Evolutionary conservation across 2,888 invertebrate species (phyloP), one percentile per base, ranked within the genome.

Genomic region (Stratiomys singularior): DNA sequence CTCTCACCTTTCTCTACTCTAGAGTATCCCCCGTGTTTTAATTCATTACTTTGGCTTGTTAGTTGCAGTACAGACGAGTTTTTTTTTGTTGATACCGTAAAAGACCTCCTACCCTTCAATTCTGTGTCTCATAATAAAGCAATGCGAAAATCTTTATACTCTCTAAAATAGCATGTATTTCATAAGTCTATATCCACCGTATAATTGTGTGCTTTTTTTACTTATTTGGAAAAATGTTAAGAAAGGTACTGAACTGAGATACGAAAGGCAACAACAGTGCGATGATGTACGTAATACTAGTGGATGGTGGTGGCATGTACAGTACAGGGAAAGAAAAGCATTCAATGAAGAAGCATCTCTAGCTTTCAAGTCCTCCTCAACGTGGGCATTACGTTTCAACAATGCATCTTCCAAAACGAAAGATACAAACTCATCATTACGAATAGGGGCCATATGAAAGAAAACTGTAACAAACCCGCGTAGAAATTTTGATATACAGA

Each of bases 1-100:
- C 69, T 69, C 69, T 69, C 69, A 69, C 69, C 25, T 69, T 69
- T 69, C 69, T 46, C 46, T 30, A 66, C 28, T 18, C 18, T n/a
- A 3, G 28, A 64, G n/a, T 64, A 30, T 27, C 64, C 30, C 64
- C 64, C 64, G 64, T 64, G 30, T 60, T 60, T 64, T 60, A 60
- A 64, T 27, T 64, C 64, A 64, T 64, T 28, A 64, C 30, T 64
- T 64, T 28, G 28, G 64, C 28, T 64, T 28, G n/a, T 5, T 64
- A 64, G 1, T 15, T 27, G 23, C 64, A 28, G 30, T 30, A 25
- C 30, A 64, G 15, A 5, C 15, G 5, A 11, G 5, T 28, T 64
- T 64, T 64, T 64, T 64, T 64, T 23, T 27, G 23, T 23, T 27
- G 23, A 30, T 30, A 64, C 15, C 28, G 30, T 64, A 3, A 23